Evolutionary conservation across 1,140 invertebrate genomes (phyloP).

Genomic region (Hylyphantes graminicola): DNA sequence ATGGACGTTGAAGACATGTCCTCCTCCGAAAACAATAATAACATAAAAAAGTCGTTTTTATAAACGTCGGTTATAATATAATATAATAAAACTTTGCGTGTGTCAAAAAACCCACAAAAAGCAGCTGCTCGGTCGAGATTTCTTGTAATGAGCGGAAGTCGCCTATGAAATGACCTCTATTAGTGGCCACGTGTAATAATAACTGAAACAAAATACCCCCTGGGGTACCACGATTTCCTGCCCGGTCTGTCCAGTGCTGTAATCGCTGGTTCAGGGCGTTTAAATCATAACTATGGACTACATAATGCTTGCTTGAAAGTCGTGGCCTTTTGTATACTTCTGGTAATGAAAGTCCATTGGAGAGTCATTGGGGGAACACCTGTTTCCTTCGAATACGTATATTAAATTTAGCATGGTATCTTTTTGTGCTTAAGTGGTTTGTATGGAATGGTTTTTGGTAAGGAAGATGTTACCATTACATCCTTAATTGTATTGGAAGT

Average conservation of each 20-base stretch:
- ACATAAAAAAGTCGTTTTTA: too few relatives aligned
- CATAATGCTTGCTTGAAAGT: not conserved
- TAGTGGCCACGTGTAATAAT: conserved; percentile 40
- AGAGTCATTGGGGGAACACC: too few relatives aligned
- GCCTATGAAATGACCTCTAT: conserved; percentile 52
- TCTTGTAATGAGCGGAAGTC: conserved; percentile 54
- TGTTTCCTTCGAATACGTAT: too few relatives aligned
- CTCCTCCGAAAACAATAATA: not conserved
- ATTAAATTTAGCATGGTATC: too few relatives aligned
- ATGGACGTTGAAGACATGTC: too few relatives aligned
- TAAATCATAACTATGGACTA: conserved; percentile 17
- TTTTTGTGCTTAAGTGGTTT: too few relatives aligned
- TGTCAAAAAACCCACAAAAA: not conserved
- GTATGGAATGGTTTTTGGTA: too few relatives aligned
- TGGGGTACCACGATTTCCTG: conserved; percentile 34
- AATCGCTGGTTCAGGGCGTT: conserved; percentile 34
- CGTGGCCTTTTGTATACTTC: too few relatives aligned
- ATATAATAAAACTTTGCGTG: conserved; percentile 18
- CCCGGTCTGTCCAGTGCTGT: conserved; percentile 34
- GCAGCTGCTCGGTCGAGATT: conserved; percentile 42
- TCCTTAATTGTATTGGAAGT: too few relatives aligned
- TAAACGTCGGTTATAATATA: too few relatives aligned
- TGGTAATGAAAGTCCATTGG: too few relatives aligned
- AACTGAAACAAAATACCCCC: conserved; percentile 49
- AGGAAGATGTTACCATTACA: too few relatives aligned